Conservation (phyloP, 2,113 vertebrate species). For the Melanostigma gelatinosum region DNA sequence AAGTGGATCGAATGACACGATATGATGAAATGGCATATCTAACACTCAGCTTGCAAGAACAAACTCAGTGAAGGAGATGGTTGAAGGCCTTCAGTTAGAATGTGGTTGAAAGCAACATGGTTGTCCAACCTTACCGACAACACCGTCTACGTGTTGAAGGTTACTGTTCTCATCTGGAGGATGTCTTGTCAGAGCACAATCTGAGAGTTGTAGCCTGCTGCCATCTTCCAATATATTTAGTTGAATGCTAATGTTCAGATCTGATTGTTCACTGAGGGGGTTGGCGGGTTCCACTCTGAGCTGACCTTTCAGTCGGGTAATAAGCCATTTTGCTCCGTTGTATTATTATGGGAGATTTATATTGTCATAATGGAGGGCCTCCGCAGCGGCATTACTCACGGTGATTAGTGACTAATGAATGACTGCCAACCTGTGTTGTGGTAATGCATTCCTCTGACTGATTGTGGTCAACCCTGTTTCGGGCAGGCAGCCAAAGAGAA, state of each 20-base stretch:
- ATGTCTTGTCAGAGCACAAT: background rate
- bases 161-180: background rate
- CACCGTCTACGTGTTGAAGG: background rate
- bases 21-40: background rate
- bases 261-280: slow-evolving; percentile 49
- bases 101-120: background rate
- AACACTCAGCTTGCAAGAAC: background rate
- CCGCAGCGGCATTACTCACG: slow-evolving; percentile 49
- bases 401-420: slow-evolving; percentile 70
- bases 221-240: slow-evolving; percentile 10
- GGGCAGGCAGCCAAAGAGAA: slow-evolving; percentile 65
- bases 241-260: slow-evolving; percentile 37
- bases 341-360: slow-evolving; percentile 65
- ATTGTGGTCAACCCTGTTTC: slow-evolving; percentile 53
- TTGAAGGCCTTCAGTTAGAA: background rate
- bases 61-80: background rate
- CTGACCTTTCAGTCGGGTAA: slow-evolving; percentile 49
- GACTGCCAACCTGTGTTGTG: slow-evolving; percentile 56
- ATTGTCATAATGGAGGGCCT: slow-evolving; percentile 58
- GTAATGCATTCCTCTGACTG: slow-evolving; percentile 63
- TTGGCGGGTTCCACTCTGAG: slow-evolving; percentile 44
- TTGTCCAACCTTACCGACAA: background rate
- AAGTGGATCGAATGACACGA: background rate
- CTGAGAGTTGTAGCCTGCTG: background rate
- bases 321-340: slow-evolving; percentile 34